phyloP scores from a whole-genome alignment of 2,113 vertebrate genomes.

The Zosterops borbonicus region DNA sequence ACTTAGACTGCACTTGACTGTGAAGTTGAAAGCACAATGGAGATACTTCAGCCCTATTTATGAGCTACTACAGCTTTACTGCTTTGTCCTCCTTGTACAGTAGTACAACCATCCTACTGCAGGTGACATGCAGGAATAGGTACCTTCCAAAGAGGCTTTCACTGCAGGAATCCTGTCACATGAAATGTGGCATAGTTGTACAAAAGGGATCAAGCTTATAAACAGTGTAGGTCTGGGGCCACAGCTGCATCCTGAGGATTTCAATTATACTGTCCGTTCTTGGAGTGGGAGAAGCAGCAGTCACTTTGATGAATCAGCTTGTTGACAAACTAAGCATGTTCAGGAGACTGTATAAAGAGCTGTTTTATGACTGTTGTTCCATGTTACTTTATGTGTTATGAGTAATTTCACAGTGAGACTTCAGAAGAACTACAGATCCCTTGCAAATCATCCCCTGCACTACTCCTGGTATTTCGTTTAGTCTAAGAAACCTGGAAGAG shows the following conservation, averaged over 20 bases:
- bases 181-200: not conserved
- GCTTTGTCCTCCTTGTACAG: not conserved
- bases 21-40: not conserved
- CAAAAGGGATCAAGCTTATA: not conserved
- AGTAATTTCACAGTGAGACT: constrained; percentile 9
- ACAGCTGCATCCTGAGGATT: not conserved
- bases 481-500: not conserved
- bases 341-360: not conserved
- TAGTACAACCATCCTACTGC: not conserved
- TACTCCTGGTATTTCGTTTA: not conserved
- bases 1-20: not conserved
- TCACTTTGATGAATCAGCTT: constrained; percentile 14
- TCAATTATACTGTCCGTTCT: not conserved
- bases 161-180: not conserved
- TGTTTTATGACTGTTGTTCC: not conserved
- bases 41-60: not conserved
- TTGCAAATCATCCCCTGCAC: not conserved
- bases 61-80: not conserved
- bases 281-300: not conserved
- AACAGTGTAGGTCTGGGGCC: not conserved
- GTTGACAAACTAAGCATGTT: not conserved
- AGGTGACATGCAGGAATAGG: not conserved
- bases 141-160: not conserved
- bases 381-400: not conserved
- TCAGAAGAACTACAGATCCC: not conserved